phyloP scores from a whole-genome alignment of 2,888 invertebrate species.

The Nezara viridula region DNA sequence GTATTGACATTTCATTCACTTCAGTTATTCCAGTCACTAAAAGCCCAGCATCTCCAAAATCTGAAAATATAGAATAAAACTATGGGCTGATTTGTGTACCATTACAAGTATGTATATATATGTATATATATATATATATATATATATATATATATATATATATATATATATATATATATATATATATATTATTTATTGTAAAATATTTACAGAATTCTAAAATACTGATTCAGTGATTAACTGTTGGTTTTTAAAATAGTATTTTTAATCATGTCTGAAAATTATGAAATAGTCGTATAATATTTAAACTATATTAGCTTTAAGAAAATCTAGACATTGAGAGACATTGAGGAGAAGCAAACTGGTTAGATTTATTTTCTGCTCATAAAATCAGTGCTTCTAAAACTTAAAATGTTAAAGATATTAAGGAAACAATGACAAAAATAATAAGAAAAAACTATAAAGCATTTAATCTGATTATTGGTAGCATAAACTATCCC shows the following conservation, averaged over 20 bases:
- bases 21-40: conserved; percentile 57
- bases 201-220: not conserved
- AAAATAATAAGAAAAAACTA: not conserved
- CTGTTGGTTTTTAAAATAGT: not conserved
- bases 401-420: not conserved
- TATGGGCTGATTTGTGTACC: not conserved
- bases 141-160: no score
- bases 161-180: not conserved
- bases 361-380: conserved; percentile 8
- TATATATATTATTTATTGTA: not conserved
- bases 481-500: not conserved
- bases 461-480: not conserved
- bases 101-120: not conserved
- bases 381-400: conserved; percentile 31
- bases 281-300: not conserved
- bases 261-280: not conserved
- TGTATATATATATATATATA: no score
- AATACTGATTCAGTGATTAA: not conserved
- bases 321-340: not conserved
- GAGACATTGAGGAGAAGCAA: not conserved
- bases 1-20: conserved; percentile 62
- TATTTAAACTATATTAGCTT: not conserved
- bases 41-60: conserved; percentile 29
- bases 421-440: not conserved
- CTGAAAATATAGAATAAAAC: conserved; percentile 14